Conservation (phyloP, 35 echinoderm and acorn worm genomes). For the Ptychodera flava region DNA sequence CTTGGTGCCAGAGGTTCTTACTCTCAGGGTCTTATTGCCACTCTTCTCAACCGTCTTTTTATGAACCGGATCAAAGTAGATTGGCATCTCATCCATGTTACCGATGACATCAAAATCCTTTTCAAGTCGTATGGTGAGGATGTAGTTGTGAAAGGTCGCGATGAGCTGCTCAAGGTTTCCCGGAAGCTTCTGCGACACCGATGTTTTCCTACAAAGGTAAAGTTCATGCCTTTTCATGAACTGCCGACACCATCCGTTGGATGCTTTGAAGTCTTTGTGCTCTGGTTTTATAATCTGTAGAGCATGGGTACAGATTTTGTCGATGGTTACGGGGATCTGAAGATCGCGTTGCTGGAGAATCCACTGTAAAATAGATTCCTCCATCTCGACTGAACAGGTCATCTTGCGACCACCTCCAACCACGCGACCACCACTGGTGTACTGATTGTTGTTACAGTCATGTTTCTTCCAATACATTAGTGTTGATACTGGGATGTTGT, state of each 20-base stretch:
- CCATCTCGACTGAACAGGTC: too few species aligned
- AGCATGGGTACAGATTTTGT: too few species aligned
- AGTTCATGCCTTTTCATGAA: neutral
- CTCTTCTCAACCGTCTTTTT: neutral
- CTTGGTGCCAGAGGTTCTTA: conserved; percentile 14
- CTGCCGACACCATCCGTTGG: neutral
- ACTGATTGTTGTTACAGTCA: too few species aligned
- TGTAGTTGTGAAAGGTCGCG: neutral
- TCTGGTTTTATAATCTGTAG: too few species aligned
- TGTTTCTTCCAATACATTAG: too few species aligned
- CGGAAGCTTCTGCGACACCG: neutral
- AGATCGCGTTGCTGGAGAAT: too few species aligned
- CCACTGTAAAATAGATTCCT: too few species aligned
- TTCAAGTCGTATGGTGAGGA: neutral
- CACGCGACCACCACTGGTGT: too few species aligned
- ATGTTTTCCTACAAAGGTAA: neutral
- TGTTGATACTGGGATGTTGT: too few species aligned
- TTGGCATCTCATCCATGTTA: conserved; percentile 13
- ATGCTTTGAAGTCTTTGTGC: neutral
- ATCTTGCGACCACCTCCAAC: too few species aligned
- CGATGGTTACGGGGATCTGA: too few species aligned
- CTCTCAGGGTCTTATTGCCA: neutral
- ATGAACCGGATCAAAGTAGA: neutral
- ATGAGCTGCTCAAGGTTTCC: neutral
- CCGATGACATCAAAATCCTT: neutral